Percentiles rank a stretch among this genome's conserved stretches.
Evolutionary conservation across 1,140 invertebrate genomes (phyloP).

Genomic region (Drosophila malerkotliana): DNA sequence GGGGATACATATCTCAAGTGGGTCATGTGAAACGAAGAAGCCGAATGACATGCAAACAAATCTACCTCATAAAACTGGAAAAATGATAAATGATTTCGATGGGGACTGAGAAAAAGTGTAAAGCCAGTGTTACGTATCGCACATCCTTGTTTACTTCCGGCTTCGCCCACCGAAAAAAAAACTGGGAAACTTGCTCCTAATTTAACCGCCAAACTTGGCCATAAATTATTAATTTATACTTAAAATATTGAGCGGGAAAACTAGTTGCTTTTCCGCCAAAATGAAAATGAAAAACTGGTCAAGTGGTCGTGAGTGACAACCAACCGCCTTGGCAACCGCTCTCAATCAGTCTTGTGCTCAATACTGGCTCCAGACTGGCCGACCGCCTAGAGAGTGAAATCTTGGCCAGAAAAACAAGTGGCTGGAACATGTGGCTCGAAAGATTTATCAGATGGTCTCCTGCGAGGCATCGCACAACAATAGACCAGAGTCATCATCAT

Average conservation of each 20-base stretch:
- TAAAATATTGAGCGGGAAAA: slow-evolving; percentile 17
- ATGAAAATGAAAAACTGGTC: slow-evolving; percentile 72
- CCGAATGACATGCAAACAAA: slow-evolving; percentile 16
- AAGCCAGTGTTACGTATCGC: not conserved
- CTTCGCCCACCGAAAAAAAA: slow-evolving; percentile 7
- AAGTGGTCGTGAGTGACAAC: slow-evolving; percentile 56
- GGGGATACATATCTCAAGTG: slow-evolving; percentile 56
- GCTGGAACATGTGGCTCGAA: slow-evolving; percentile 65
- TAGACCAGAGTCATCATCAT: slow-evolving; percentile 50
- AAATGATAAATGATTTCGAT: slow-evolving; percentile 23
- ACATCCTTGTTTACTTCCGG: slow-evolving; percentile 39
- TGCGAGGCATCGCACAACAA: not conserved
- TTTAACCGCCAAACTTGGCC: slow-evolving; percentile 24
- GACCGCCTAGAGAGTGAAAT: slow-evolving; percentile 68
- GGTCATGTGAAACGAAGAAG: slow-evolving; percentile 49
- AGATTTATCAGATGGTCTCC: slow-evolving; percentile 50
- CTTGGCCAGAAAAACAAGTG: slow-evolving; percentile 63
- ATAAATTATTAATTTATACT: slow-evolving; percentile 63
- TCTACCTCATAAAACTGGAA: not conserved
- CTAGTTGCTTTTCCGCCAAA: slow-evolving; percentile 63
- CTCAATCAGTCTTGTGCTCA: slow-evolving; percentile 28
- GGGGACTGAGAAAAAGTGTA: not conserved
- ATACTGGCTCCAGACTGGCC: slow-evolving; percentile 1
- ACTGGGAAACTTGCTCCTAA: slow-evolving; percentile 30
- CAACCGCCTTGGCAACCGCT: slow-evolving; percentile 27